Conservation (phyloP, 2,888 invertebrate genomes). For the Drosophila histrio region DNA sequence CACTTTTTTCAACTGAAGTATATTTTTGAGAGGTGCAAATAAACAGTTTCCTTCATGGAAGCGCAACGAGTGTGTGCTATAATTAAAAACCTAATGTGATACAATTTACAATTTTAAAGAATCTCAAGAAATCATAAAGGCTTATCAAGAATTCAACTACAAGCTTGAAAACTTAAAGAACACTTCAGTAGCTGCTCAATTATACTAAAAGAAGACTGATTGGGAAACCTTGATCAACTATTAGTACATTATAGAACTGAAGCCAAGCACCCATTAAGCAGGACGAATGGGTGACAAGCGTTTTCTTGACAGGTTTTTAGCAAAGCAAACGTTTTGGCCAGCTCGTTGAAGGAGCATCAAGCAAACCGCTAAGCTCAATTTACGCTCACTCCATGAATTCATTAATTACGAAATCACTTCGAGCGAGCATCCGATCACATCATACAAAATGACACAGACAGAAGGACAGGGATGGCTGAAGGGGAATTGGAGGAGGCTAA, state of each 20-base stretch:
- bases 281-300: constrained; percentile 25
- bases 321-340: constrained; percentile 31
- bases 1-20: no score
- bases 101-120: no score
- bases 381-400: constrained; percentile 59
- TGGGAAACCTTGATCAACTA: neutral
- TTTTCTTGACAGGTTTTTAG: constrained; percentile 44
- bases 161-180: no score
- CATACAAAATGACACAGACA: constrained; percentile 40
- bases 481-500: neutral
- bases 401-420: constrained; percentile 76
- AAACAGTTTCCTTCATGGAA: no score
- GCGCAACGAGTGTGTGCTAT: no score
- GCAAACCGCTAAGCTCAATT: constrained; percentile 68
- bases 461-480: neutral
- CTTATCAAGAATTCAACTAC: no score
- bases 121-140: no score
- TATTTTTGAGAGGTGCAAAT: no score
- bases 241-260: constrained; percentile 4
- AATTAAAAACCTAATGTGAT: no score
- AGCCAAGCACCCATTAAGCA: constrained; percentile 18
- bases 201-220: neutral
- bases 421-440: constrained; percentile 72
- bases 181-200: no score
- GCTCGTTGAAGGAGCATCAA: constrained; percentile 37